Evolutionary conservation across 2,888 invertebrate genomes (phyloP), one percentile per base, ranked within the genome.

Genomic region (Drosophila helvetica): DNA sequence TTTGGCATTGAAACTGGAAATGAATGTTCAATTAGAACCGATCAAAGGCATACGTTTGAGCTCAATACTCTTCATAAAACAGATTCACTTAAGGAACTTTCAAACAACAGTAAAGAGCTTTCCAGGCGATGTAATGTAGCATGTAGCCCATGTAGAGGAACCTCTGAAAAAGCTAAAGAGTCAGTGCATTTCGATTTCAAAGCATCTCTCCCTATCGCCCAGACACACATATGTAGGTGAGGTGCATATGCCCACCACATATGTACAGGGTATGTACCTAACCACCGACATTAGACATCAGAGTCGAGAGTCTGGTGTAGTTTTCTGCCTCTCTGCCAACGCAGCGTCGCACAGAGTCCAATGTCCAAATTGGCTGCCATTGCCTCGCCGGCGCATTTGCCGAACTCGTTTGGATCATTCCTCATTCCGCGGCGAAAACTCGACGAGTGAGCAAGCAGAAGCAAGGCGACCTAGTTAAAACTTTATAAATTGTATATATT

Each of bases 351-450:
- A 38, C 48, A 67, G 55, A 58, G 82, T 87, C 71, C 74, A 75
- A 79, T 75, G 78, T 79, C 69, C 86, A 78, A 66, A 68, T 59
- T 56, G 56, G 70, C 62, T 25, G 51, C 45, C 38, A 38, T 55
- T 51, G 30, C 54, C 50, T 33, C 46, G 72, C 59, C 50, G 67
- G 56, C 47, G 68, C 58, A 43, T 58, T 48, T 50, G 47, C 51
- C 54, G 43, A 64, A 75, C 76, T 77, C 50, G 78, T 56, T 72
- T 67, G 57, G 51, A 62, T 74, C 65, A 77, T 77, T 79, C 75
- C 79, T 67, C 77, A 38, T 38, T 38, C 38, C 38, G 38, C 38
- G 69, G 60, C 64, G 53, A 65, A 58, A 60, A 73, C 61, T 75
- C 74, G 62, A 42, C 53, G 48, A 50, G 45, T 52, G 30, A 30